Evolutionary conservation across 2,113 vertebrate species (phyloP), one percentile per base, ranked within the genome.

Genomic region (Dasyurus viverrinus): DNA sequence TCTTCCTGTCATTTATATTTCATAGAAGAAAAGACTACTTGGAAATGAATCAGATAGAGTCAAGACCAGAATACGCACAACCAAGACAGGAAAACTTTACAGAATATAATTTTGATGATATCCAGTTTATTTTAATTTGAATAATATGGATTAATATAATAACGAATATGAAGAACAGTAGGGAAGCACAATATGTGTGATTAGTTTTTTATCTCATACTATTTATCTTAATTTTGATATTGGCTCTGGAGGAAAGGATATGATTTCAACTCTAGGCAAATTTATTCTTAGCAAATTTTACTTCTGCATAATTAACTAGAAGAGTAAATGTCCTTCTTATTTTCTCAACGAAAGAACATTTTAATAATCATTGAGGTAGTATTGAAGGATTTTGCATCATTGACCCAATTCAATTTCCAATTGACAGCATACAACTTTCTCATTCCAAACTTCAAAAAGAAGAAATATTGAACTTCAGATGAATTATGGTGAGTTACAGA

Each of bases 291-390:
- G 55, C 53, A 84, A 95, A 91, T 90, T 47, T 54, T 0, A 90
- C 11, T 96, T 96, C 3, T 48, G 90, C 53, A 94, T 97, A 97
- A 95, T 54, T n/a, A 46, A 93, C 53, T 24, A 95, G 16, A 94
- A 91, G 16, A 91, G 23, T 11, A 90, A 48, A 90, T 48, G 26
- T 50, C 89, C 5, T 89, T 46, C 16, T 50, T 48, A 90, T 23
- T 48, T 48, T 48, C 26, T 52, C 53, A 92, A 23, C 89, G 11
- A 92, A 25, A 5, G 25, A 24, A 0, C 53, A 54, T 68, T 14
- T 36, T 2, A 54, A 26, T 48, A 60, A 47, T 14, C 52, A 1
- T 26, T 47, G 7, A 48, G 0, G 47, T 1, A 12, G 30, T 22
- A 2, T 24, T 90, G 76, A 54, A 54, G 5, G 0, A 55, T 91